Evolutionary conservation across 1,140 invertebrate species (phyloP).

Genomic region (Nautilus pompilius): DNA sequence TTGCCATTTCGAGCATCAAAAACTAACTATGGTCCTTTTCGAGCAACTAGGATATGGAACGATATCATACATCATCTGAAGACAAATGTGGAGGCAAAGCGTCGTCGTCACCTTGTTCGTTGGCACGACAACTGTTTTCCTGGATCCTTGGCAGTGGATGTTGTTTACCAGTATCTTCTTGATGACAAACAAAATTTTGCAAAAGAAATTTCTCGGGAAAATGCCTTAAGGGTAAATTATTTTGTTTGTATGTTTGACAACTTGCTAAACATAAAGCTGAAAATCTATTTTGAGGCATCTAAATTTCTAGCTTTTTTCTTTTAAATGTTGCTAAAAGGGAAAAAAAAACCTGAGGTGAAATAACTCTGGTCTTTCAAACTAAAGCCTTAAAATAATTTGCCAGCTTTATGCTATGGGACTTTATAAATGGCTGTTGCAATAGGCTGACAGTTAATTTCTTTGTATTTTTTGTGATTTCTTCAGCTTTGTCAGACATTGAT

Average conservation of each 20-base stretch:
- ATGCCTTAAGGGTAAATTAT: slow-evolving; percentile 46
- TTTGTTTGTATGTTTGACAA: background rate
- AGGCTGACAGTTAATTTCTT: too few relatives aligned
- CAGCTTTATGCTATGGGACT: too few relatives aligned
- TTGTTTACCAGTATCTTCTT: slow-evolving; percentile 46
- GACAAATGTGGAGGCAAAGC: slow-evolving; percentile 47
- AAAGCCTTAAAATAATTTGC: too few relatives aligned
- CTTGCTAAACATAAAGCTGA: too few relatives aligned
- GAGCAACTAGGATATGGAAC: slow-evolving; percentile 53
- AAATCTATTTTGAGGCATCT: too few relatives aligned
- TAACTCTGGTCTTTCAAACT: too few relatives aligned
- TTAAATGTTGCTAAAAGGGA: too few relatives aligned
- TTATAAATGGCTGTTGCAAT: too few relatives aligned
- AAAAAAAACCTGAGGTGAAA: too few relatives aligned
- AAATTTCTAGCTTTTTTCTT: too few relatives aligned
- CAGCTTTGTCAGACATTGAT: slow-evolving; percentile 52
- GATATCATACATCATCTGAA: slow-evolving; percentile 45
- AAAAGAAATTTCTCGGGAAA: slow-evolving; percentile 45
- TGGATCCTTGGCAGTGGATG: slow-evolving; percentile 58
- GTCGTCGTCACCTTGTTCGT: slow-evolving; percentile 55
- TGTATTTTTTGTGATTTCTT: slow-evolving; percentile 10
- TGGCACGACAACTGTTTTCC: slow-evolving; percentile 59
- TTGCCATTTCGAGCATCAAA: too few relatives aligned
- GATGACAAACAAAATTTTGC: slow-evolving; percentile 43
- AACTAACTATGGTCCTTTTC: too few relatives aligned